Percentiles rank a stretch among this genome's conserved stretches.
phyloP scores from a whole-genome alignment of 2,113 vertebrate species.

The Pelecanoides urinatrix region DNA sequence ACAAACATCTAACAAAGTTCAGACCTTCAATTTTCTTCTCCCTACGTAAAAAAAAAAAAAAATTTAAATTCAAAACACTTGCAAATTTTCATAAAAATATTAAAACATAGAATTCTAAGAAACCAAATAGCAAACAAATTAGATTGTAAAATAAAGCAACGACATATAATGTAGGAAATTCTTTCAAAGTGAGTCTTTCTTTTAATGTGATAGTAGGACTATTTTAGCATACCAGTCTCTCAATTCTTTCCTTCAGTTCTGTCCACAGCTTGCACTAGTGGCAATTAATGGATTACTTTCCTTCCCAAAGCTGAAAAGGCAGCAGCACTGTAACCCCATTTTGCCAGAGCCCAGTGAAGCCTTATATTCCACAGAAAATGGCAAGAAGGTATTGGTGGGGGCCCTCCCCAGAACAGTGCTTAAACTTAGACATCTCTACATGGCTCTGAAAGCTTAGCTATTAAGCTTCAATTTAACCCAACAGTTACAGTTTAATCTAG shows the following conservation, averaged over 20 bases:
- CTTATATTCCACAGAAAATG: neutral
- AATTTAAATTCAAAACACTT: neutral
- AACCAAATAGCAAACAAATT: neutral
- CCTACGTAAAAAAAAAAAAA: slow-evolving; percentile 71
- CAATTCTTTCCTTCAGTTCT: neutral
- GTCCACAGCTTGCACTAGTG: neutral
- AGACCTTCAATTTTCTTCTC: slow-evolving; percentile 96
- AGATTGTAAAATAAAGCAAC: neutral
- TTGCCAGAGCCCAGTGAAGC: neutral
- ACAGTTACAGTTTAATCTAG: neutral
- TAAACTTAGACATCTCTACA: fast-evolving
- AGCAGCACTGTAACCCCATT: neutral
- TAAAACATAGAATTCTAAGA: neutral
- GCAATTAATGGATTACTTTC: neutral
- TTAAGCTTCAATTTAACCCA: neutral
- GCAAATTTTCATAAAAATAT: neutral
- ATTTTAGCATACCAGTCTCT: neutral
- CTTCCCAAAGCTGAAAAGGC: fast-evolving
- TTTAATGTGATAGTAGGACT: neutral
- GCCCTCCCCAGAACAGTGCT: neutral
- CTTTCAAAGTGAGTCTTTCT: neutral
- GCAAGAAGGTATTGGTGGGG: neutral
- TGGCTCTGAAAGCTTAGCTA: neutral
- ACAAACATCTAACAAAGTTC: slow-evolving; percentile 83
- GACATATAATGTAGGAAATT: fast-evolving